phyloP scores from a whole-genome alignment of 2,888 invertebrate species.

The Trimorus sp. region DNA sequence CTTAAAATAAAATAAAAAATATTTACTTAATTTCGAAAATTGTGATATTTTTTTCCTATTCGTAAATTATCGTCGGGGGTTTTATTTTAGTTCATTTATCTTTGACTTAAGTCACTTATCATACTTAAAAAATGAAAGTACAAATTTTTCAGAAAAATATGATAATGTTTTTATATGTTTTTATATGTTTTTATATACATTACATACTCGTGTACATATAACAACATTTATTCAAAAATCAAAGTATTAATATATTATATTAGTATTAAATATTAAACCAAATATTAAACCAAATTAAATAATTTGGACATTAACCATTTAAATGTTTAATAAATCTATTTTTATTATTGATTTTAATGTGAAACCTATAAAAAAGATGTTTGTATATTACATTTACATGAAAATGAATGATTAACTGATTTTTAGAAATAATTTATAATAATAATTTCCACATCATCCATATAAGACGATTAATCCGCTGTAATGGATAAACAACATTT shows the following conservation, averaged over 20 bases:
- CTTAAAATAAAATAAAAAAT: slow-evolving; percentile 1
- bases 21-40: not conserved
- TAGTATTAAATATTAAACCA: slow-evolving; percentile 1
- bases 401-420: not conserved
- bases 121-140: not conserved
- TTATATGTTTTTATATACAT: not conserved
- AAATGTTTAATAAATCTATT: not conserved
- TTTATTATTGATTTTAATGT: not conserved
- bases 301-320: not conserved
- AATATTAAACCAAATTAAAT: no score
- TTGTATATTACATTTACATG: slow-evolving; percentile 2
- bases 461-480: not conserved
- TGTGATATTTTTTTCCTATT: not conserved
- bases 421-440: slow-evolving; percentile 4
- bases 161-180: no score
- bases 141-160: not conserved
- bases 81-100: not conserved
- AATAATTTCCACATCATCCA: slow-evolving; percentile 1
- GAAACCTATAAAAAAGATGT: not conserved
- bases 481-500: not conserved
- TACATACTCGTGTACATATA: not conserved
- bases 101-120: not conserved
- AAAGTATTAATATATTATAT: slow-evolving; percentile 1
- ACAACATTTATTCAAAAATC: not conserved
- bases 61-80: not conserved